phyloP scores from a whole-genome alignment of 2,888 invertebrate genomes.

The Tiliacea aurago region DNA sequence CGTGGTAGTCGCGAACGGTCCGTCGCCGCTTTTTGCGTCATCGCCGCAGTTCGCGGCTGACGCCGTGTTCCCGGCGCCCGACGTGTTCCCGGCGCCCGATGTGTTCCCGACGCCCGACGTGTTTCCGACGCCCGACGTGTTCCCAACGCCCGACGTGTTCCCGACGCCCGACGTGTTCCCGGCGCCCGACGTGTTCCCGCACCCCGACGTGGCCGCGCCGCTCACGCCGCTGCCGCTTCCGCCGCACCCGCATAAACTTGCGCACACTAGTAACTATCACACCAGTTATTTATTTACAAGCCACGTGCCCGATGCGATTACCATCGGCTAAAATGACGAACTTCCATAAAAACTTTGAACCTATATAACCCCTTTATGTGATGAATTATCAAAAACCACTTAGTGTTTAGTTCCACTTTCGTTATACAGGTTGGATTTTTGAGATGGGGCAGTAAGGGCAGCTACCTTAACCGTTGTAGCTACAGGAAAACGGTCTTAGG shows the following conservation, averaged over 20 bases:
- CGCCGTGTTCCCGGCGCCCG: constrained; percentile 40
- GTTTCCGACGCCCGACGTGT: constrained; percentile 42
- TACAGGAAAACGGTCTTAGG: too few relatives aligned
- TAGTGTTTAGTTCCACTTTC: too few relatives aligned
- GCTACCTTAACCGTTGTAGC: too few relatives aligned
- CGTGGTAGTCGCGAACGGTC: constrained; percentile 38
- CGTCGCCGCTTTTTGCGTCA: constrained; percentile 23
- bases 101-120: constrained; percentile 50
- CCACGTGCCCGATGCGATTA: not conserved
- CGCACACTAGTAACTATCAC: constrained; percentile 64
- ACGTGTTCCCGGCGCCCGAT: constrained; percentile 46
- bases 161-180: constrained; percentile 29
- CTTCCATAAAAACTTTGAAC: too few relatives aligned
- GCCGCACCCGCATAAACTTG: constrained; percentile 59
- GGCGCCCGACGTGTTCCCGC: constrained; percentile 53
- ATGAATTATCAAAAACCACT: too few relatives aligned
- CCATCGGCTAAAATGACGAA: not conserved
- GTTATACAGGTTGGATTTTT: too few relatives aligned
- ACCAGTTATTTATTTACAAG: not conserved
- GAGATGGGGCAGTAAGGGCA: too few relatives aligned
- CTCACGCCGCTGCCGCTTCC: constrained; percentile 34
- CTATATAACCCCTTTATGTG: too few relatives aligned
- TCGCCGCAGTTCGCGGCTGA: constrained; percentile 53
- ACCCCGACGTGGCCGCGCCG: not conserved
- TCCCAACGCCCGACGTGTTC: constrained; percentile 57